phyloP scores from a whole-genome alignment of 2,113 vertebrate species.

The Holacanthus passer region DNA sequence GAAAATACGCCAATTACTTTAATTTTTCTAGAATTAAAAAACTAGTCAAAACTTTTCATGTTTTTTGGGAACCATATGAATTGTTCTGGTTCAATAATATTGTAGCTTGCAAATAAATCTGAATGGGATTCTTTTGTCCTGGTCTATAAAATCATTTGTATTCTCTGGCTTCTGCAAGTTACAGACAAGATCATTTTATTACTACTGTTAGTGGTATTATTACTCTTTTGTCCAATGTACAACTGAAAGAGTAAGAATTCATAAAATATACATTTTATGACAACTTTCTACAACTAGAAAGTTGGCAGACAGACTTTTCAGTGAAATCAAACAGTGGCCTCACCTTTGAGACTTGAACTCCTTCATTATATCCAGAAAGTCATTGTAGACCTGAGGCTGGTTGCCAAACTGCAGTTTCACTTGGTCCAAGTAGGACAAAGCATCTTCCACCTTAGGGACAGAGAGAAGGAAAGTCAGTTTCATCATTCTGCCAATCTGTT shows the following conservation, averaged over 20 bases:
- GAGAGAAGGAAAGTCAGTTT: conserved; percentile 7
- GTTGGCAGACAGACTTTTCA: background rate
- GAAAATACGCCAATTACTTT: background rate
- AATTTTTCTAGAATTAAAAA: background rate
- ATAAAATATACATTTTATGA: background rate
- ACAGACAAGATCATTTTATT: background rate
- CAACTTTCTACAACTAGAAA: background rate
- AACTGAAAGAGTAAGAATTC: background rate
- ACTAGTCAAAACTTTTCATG: background rate
- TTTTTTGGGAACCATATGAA: background rate
- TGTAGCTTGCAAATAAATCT: background rate
- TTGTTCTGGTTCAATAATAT: background rate
- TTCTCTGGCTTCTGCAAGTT: background rate
- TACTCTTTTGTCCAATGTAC: background rate
- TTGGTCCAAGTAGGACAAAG: conserved; percentile 97
- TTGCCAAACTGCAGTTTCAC: conserved; percentile 99
- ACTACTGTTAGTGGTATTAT: too few relatives aligned
- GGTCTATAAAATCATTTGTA: background rate
- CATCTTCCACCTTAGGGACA: conserved; percentile 92
- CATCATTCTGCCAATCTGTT: background rate
- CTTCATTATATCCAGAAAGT: conserved; percentile 99
- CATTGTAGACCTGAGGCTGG: conserved; percentile 99
- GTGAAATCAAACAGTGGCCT: conserved; percentile 24
- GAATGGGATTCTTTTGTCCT: background rate
- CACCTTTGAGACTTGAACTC: conserved; percentile 99